Conservation (phyloP, 2,113 vertebrate genomes). For the Mus spicilegus region DNA sequence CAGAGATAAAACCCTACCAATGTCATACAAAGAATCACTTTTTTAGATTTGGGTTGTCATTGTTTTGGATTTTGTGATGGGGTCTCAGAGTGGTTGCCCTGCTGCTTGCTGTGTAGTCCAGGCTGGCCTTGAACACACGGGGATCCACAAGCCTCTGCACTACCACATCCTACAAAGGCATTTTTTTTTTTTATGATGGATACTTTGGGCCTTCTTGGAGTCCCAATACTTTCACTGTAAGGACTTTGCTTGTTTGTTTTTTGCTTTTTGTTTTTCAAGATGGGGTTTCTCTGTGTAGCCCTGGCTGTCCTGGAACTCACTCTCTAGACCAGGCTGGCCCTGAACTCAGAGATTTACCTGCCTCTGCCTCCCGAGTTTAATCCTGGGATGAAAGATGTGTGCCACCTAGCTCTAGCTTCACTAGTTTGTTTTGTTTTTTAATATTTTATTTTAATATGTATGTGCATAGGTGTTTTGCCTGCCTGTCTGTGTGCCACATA, state of each 20-base stretch:
- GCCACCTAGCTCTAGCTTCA: not conserved
- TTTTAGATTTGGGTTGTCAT: too few species aligned
- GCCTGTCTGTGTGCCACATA: not conserved
- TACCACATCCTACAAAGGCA: not conserved
- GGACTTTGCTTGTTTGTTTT: not conserved
- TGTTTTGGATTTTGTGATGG: not conserved
- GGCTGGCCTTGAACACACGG: not conserved
- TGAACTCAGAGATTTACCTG: not conserved
- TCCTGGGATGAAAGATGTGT: not conserved
- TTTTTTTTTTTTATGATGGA: not conserved
- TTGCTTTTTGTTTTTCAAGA: not conserved
- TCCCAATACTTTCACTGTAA: not conserved
- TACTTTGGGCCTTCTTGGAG: not conserved
- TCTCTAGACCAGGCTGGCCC: not conserved
- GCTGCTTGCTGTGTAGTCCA: not conserved
- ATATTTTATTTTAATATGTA: not conserved
- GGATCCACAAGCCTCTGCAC: not conserved
- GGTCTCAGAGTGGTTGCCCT: not conserved
- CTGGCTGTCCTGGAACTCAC: not conserved
- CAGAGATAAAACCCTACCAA: slow-evolving; percentile 6
- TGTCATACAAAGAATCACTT: not conserved
- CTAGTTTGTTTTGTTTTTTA: not conserved
- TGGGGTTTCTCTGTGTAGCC: not conserved
- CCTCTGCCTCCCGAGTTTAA: not conserved
- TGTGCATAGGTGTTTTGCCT: not conserved